A percentile compares a stretch with the other conserved stretches of the same genome.
Conservation (phyloP, 2,797 vertebrate species). For the Lutjanus campechanus region DNA sequence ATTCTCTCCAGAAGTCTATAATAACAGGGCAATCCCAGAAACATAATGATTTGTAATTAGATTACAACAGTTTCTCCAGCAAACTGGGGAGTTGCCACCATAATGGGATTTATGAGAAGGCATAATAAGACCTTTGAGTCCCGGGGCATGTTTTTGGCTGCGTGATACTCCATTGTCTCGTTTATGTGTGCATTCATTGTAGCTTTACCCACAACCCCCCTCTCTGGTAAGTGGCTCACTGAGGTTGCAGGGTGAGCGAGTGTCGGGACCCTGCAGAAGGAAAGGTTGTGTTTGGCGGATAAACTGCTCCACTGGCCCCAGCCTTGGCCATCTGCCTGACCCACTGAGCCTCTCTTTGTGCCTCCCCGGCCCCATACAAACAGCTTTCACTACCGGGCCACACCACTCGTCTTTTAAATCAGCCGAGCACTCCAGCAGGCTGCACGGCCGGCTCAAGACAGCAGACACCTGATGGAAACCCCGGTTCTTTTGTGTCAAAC, state of each 20-base stretch:
- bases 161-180: conserved; percentile 8
- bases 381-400: conserved; percentile 72
- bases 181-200: conserved; percentile 36
- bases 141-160: conserved; percentile 3
- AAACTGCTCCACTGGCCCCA: conserved; percentile 63
- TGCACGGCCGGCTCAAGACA: conserved; percentile 46
- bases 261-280: conserved; percentile 57
- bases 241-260: conserved; percentile 60
- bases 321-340: conserved; percentile 78
- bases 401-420: conserved; percentile 72
- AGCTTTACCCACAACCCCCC: conserved; percentile 5
- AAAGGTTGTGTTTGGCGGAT: conserved; percentile 77
- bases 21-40: too few relatives aligned
- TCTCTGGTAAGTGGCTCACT: conserved; percentile 55
- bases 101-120: too few relatives aligned
- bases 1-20: too few relatives aligned
- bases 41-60: too few relatives aligned
- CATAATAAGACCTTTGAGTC: conserved; percentile 14
- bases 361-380: conserved; percentile 59
- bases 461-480: conserved; percentile 54
- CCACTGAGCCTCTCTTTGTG: conserved; percentile 80
- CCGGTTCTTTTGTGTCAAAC: conserved; percentile 16
- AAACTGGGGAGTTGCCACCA: too few relatives aligned
- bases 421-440: conserved; percentile 59
- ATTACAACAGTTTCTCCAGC: too few relatives aligned